These are phyloP conservation scores for Alcedo atthis DNA, from an alignment of 2,797 vertebrate genomes.

Conservation along the genomic window DNA sequence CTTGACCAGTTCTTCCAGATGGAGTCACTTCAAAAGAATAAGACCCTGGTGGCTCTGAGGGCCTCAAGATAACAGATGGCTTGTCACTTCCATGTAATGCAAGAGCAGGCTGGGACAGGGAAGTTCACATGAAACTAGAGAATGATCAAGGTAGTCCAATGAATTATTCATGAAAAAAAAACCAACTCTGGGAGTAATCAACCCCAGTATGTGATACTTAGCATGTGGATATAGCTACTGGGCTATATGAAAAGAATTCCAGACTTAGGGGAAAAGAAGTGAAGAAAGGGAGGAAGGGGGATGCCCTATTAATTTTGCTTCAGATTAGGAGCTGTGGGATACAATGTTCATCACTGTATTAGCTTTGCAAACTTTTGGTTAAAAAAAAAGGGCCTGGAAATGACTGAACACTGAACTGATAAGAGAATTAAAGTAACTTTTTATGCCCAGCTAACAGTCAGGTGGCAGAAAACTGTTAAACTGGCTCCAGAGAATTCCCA, in stretches of 20 bases:
- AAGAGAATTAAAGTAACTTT: neutral
- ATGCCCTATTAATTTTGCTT: neutral
- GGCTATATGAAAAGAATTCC: neutral
- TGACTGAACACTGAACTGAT: neutral
- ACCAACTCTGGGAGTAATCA: slow-evolving; percentile 32
- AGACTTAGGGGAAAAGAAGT: neutral
- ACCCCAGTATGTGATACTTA: neutral
- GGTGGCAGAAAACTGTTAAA: neutral
- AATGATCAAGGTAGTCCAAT: slow-evolving; percentile 35
- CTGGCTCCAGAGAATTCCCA: neutral
- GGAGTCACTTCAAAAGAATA: neutral
- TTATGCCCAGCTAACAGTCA: neutral
- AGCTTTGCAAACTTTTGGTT: neutral
- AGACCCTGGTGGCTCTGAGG: neutral
- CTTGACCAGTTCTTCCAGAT: neutral
- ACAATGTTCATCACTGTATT: neutral
- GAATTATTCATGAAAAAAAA: slow-evolving; percentile 65
- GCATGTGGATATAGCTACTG: neutral
- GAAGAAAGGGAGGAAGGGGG: neutral
- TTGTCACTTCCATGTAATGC: slow-evolving; percentile 42
- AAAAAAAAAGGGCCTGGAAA: neutral
- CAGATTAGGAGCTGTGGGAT: neutral
- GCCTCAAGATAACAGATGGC: slow-evolving; percentile 45
- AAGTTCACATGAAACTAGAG: slow-evolving; percentile 37
- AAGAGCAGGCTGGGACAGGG: slow-evolving; percentile 41